Conservation (phyloP, 2,113 vertebrate species). For the Tiliqua scincoides region DNA sequence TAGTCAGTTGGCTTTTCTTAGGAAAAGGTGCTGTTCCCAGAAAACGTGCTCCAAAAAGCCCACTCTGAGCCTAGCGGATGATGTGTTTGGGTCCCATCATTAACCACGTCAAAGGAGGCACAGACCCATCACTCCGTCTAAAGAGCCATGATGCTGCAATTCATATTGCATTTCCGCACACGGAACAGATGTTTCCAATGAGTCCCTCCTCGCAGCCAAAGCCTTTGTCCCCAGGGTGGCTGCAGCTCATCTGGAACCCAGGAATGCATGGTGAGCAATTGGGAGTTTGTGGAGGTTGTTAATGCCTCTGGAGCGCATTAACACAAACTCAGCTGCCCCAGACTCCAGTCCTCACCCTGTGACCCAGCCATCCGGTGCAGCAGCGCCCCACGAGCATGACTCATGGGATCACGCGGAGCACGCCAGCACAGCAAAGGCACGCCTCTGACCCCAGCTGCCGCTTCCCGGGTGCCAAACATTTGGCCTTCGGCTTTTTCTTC, state of each 20-base stretch:
- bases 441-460: too few relatives aligned
- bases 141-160: not conserved
- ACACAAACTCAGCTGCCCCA: too few relatives aligned
- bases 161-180: not conserved
- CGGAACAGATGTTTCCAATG: not conserved
- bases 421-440: too few relatives aligned
- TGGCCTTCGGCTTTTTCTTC: too few relatives aligned
- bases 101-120: not conserved
- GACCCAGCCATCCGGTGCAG: not conserved
- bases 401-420: not conserved
- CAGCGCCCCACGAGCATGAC: not conserved
- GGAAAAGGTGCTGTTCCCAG: not conserved
- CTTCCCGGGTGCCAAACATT: too few relatives aligned
- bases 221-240: not conserved
- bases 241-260: not conserved
- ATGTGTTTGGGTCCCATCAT: not conserved
- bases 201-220: not conserved
- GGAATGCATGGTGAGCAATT: not conserved
- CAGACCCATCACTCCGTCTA: not conserved
- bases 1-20: not conserved
- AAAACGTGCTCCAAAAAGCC: not conserved
- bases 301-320: too few relatives aligned
- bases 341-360: not conserved
- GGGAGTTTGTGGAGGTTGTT: not conserved
- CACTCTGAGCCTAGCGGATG: not conserved